A percentile compares a stretch with the other conserved stretches of the same genome.
phyloP scores from a whole-genome alignment of 2,113 vertebrate genomes.

The Tenebrosternarchus preto region DNA sequence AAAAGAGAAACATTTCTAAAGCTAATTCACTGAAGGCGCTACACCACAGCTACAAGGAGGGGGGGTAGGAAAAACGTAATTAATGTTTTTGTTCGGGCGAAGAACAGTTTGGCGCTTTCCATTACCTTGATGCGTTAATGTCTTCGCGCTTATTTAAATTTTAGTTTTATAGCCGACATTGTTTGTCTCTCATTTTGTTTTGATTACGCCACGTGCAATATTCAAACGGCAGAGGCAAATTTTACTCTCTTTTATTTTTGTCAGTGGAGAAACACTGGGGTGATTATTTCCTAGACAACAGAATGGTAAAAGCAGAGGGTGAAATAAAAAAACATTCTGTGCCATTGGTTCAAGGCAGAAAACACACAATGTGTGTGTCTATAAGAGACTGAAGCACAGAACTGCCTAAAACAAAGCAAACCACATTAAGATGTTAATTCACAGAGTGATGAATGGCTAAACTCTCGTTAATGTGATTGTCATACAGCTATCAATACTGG shows the following conservation, averaged over 20 bases:
- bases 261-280: constrained; percentile 33
- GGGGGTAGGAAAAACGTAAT: constrained; percentile 60
- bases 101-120: constrained; percentile 51
- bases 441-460: constrained; percentile 43
- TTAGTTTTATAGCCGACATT: constrained; percentile 50
- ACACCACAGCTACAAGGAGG: constrained; percentile 29
- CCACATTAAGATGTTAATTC: constrained; percentile 62
- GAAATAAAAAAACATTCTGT: constrained; percentile 36
- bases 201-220: constrained; percentile 50
- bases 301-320: constrained; percentile 45
- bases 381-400: constrained; percentile 7
- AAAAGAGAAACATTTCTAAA: constrained; percentile 59
- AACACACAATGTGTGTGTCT: constrained; percentile 43
- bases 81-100: constrained; percentile 61
- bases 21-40: constrained; percentile 54
- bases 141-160: constrained; percentile 63
- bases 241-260: constrained; percentile 48
- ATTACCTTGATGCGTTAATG: constrained; percentile 67
- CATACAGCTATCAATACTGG: constrained; percentile 46
- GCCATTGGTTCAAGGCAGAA: constrained; percentile 50
- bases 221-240: constrained; percentile 49
- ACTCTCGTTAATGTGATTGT: constrained; percentile 53
- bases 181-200: constrained; percentile 56
- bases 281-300: constrained; percentile 55
- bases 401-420: constrained; percentile 51